phyloP scores from a whole-genome alignment of 1,140 invertebrate species.

The Drosophila elegans region DNA sequence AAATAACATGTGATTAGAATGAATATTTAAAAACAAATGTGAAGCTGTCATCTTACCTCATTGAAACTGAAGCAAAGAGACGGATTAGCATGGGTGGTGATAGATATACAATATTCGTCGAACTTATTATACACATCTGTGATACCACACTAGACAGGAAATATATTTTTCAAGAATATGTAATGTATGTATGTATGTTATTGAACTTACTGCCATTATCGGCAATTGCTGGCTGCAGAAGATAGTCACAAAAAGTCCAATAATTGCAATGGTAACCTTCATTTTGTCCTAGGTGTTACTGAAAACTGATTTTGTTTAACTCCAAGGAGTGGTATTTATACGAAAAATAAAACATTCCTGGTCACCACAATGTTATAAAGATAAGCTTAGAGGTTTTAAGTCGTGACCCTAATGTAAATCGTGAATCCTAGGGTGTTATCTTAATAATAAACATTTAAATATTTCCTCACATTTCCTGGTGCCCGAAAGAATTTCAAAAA shows the following conservation, averaged over 20 bases:
- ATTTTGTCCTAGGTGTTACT: not conserved
- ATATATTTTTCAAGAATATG: not conserved
- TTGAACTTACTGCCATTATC: not conserved
- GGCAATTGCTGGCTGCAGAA: not conserved
- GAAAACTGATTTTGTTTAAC: not conserved
- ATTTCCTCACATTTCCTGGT: too few species aligned
- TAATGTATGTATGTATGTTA: not conserved
- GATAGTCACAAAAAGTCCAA: not conserved
- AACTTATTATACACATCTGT: not conserved
- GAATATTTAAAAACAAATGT: too few species aligned
- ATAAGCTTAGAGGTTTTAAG: not conserved
- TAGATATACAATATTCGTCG: not conserved
- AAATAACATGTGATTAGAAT: too few species aligned
- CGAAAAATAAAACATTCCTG: not conserved
- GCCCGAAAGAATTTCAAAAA: too few species aligned
- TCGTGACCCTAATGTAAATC: not conserved
- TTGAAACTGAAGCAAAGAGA: not conserved
- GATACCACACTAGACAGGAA: not conserved
- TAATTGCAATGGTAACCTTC: conserved; percentile 4
- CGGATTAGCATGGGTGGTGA: not conserved
- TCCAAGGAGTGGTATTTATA: not conserved
- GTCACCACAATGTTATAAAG: not conserved
- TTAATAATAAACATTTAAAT: too few species aligned
- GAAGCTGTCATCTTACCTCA: not conserved
- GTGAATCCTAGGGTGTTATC: not conserved